Evolutionary conservation across 2,113 vertebrate genomes (phyloP).

Genomic region (Cricetomys ansorgei): DNA sequence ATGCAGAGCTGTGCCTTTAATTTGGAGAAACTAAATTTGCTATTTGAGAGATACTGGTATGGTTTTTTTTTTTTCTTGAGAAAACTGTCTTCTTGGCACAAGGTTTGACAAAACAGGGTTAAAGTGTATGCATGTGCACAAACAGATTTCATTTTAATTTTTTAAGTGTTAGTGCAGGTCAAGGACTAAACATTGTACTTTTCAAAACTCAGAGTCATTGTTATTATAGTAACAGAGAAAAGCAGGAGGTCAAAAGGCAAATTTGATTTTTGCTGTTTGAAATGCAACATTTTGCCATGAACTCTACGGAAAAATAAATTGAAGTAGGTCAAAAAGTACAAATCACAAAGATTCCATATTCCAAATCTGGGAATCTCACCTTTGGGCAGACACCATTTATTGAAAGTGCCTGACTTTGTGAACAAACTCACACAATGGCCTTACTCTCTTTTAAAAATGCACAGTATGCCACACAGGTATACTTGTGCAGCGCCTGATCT

Average conservation of each 20-base stretch:
- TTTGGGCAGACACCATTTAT: constrained; percentile 66
- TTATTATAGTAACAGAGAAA: constrained; percentile 54
- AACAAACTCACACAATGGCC: constrained; percentile 60
- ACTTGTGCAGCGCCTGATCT: neutral
- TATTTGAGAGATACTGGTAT: neutral
- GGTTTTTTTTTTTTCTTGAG: neutral
- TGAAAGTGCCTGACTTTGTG: constrained; percentile 47
- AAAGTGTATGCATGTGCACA: neutral
- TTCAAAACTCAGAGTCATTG: neutral
- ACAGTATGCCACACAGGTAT: constrained; percentile 24
- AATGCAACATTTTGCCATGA: constrained; percentile 48
- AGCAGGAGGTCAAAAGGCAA: constrained; percentile 37
- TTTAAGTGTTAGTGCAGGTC: neutral
- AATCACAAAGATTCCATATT: neutral
- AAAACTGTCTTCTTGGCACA: constrained; percentile 21
- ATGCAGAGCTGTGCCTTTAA: neutral
- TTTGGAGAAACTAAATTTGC: neutral
- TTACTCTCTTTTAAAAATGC: constrained; percentile 61
- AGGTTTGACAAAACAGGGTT: neutral
- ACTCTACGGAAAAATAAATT: constrained; percentile 65
- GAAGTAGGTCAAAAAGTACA: neutral
- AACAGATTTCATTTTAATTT: neutral
- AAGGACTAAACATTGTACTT: neutral
- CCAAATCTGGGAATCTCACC: constrained; percentile 63
- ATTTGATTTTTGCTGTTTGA: constrained; percentile 26